Evolutionary conservation across 2,113 vertebrate genomes (phyloP).

Genomic region (Pachycephala philippinensis): DNA sequence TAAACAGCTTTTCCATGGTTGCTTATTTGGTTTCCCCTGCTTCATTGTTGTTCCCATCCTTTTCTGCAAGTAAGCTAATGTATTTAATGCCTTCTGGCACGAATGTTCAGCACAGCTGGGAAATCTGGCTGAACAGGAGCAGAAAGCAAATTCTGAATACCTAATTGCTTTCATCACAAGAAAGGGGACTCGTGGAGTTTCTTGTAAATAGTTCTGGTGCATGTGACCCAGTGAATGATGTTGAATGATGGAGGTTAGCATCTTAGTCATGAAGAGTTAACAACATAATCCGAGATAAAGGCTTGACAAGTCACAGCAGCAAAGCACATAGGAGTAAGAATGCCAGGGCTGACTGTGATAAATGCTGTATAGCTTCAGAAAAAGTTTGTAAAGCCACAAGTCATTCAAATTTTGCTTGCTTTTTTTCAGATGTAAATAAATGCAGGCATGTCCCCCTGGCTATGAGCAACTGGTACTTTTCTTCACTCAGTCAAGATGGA

Average conservation of each 20-base stretch:
- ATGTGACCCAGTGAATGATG: background rate
- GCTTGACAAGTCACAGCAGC: background rate
- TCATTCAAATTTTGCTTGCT: background rate
- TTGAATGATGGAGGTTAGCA: background rate
- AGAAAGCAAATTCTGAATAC: conserved; percentile 3
- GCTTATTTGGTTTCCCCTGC: background rate
- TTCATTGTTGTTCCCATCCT: background rate
- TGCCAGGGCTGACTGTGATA: background rate
- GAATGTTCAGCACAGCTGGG: background rate
- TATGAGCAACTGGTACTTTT: background rate
- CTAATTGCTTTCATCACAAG: background rate
- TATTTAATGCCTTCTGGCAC: background rate
- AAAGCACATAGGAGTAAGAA: background rate
- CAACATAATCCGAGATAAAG: background rate
- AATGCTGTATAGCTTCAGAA: background rate
- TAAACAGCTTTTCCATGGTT: background rate
- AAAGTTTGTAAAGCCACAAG: background rate
- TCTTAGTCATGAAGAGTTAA: background rate
- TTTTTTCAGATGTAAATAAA: conserved; percentile 5
- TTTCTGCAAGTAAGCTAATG: background rate
- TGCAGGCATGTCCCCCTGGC: background rate
- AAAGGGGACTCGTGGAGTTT: background rate
- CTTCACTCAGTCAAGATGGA: background rate
- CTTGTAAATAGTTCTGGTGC: background rate
- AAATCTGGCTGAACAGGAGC: background rate